Evolutionary conservation across 2,797 vertebrate genomes (phyloP).

Genomic region (Netta rufina): DNA sequence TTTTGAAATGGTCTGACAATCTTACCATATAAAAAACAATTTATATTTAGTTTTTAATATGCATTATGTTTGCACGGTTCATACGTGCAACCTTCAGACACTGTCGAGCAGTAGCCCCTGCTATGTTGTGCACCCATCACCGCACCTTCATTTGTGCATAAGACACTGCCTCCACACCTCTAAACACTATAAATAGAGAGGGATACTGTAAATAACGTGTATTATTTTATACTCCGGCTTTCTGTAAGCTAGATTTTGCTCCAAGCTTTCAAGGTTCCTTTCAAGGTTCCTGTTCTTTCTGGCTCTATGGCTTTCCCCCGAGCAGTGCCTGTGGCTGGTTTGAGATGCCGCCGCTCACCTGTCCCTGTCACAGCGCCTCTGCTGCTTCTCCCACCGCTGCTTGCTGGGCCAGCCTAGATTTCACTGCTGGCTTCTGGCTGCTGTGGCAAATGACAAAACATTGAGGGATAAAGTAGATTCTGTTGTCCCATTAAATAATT

Average conservation of each 20-base stretch:
- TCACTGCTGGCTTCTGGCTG: not conserved
- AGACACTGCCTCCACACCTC: not conserved
- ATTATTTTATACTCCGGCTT: not conserved
- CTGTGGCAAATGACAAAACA: not conserved
- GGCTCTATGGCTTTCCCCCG: not conserved
- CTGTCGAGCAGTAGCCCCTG: not conserved
- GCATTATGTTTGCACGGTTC: not conserved
- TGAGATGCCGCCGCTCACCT: not conserved
- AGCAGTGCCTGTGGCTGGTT: not conserved
- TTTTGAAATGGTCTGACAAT: not conserved
- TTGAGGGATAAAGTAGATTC: not conserved
- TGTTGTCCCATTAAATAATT: no score
- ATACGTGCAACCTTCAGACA: no score
- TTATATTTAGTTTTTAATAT: not conserved
- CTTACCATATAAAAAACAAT: not conserved
- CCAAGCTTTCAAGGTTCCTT: not conserved
- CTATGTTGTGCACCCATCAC: not conserved
- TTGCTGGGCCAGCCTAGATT: not conserved
- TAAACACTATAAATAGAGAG: not conserved
- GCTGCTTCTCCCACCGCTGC: not conserved
- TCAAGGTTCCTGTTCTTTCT: not conserved
- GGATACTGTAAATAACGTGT: not conserved
- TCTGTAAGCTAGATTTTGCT: not conserved
- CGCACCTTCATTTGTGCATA: not conserved
- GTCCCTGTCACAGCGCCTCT: not conserved